phyloP scores from a whole-genome alignment of 2,888 invertebrate species.

The Spodoptera picta region DNA sequence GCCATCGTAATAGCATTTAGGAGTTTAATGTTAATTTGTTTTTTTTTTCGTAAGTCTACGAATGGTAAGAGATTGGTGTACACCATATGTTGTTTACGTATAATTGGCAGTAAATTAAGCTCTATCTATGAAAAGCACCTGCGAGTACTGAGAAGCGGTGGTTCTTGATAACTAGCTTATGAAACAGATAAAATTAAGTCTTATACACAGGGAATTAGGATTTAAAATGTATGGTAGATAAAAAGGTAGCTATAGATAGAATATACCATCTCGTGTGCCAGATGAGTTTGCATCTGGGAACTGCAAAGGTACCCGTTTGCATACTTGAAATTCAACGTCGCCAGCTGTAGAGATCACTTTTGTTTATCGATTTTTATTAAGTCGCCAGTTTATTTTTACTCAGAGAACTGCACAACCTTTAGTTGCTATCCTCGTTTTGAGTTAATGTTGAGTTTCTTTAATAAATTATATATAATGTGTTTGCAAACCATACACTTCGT shows the following conservation, averaged over 20 bases:
- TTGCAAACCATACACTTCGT: neutral
- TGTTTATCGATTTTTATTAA: constrained; percentile 70
- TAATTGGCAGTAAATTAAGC: constrained; percentile 55
- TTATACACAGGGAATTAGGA: constrained; percentile 29
- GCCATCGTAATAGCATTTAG: constrained; percentile 18
- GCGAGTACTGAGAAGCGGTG: constrained; percentile 46
- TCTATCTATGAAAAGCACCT: constrained; percentile 57
- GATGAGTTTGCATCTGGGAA: constrained; percentile 68
- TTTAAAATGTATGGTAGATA: constrained; percentile 33
- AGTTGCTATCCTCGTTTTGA: constrained; percentile 10
- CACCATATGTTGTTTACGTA: constrained; percentile 39
- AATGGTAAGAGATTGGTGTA: constrained; percentile 49
- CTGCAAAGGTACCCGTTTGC: constrained; percentile 62
- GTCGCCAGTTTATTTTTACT: constrained; percentile 61
- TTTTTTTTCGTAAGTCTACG: constrained; percentile 22
- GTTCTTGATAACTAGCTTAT: constrained; percentile 20
- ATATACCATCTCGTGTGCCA: constrained; percentile 46
- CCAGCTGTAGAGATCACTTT: constrained; percentile 72
- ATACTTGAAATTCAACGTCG: constrained; percentile 72
- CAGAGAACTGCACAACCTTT: constrained; percentile 34
- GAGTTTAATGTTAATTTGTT: constrained; percentile 8
- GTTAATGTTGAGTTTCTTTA: constrained; percentile 10
- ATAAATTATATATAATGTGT: constrained; percentile 21
- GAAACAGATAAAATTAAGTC: constrained; percentile 23
- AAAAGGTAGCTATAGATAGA: constrained; percentile 25